Evolutionary conservation across 2,113 vertebrate species (phyloP).

Genomic region (Strix uralensis): DNA sequence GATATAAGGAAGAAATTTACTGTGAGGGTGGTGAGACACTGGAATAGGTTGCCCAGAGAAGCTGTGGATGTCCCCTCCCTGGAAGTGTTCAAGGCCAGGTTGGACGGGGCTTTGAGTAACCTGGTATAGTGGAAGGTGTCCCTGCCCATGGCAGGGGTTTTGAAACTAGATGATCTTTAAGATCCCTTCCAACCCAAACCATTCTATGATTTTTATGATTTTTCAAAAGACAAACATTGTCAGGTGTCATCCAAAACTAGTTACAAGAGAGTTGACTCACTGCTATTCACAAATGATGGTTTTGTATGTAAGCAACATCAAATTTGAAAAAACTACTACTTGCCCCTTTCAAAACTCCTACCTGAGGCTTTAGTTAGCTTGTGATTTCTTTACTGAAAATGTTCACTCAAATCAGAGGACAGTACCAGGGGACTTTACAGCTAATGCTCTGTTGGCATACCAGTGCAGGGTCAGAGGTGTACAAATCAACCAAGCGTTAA

Average conservation of each 20-base stretch:
- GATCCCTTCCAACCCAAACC: no score
- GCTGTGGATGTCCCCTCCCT: no score
- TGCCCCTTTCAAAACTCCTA: neutral
- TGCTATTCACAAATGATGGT: neutral
- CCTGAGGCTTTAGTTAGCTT: neutral
- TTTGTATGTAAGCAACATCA: constrained; percentile 13
- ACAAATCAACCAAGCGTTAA: rapidly evolving
- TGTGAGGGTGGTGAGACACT: no score
- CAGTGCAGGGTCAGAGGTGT: neutral
- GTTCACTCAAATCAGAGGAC: neutral
- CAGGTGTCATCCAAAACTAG: neutral
- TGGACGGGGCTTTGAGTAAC: no score
- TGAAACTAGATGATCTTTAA: no score
- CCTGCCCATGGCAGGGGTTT: no score
- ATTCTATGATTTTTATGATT: neutral
- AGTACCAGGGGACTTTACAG: neutral
- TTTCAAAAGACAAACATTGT: neutral
- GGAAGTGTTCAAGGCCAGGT: no score
- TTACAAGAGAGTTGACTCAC: neutral
- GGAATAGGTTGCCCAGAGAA: no score
- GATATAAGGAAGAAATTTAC: no score
- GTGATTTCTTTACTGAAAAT: neutral
- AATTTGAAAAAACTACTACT: neutral
- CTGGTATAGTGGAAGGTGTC: no score
- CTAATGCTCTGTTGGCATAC: neutral